Conservation (phyloP, 2,888 invertebrate species). For the Nomada flava region DNA sequence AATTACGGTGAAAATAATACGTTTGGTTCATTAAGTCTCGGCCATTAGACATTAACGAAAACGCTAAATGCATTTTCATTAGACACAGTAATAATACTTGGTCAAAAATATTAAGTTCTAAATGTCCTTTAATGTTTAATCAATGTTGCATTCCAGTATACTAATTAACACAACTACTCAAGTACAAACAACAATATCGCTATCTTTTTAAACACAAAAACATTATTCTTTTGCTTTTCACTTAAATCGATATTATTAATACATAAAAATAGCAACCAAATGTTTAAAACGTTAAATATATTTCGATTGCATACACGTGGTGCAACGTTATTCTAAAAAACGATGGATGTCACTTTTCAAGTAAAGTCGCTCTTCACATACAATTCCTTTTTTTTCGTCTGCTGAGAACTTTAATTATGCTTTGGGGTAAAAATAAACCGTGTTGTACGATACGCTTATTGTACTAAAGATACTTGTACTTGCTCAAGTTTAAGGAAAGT, state of each 20-base stretch:
- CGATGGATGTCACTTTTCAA: conserved; percentile 38
- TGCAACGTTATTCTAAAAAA: conserved; percentile 29
- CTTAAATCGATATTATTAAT: conserved; percentile 16
- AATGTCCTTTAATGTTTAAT: conserved; percentile 44
- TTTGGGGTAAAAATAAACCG: conserved; percentile 43
- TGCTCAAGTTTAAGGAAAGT: conserved; percentile 48
- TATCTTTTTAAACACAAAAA: conserved; percentile 24
- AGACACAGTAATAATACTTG: conserved; percentile 50
- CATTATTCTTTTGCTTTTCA: conserved; percentile 15
- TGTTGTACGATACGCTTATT: conserved; percentile 48
- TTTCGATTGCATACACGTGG: conserved; percentile 40
- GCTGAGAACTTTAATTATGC: conserved; percentile 9
- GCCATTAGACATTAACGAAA: conserved; percentile 45
- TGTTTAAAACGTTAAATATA: conserved; percentile 28
- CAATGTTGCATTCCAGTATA: conserved; percentile 16
- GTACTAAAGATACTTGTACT: conserved; percentile 60
- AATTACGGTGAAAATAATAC: conserved; percentile 27
- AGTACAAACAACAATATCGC: conserved; percentile 38
- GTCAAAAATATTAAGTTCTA: conserved; percentile 47
- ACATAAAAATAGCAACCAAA: conserved; percentile 30
- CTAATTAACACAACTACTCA: conserved; percentile 41
- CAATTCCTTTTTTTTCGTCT: background rate
- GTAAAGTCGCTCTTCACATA: conserved; percentile 36
- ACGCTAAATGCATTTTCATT: conserved; percentile 47
- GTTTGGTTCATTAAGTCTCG: conserved; percentile 48